These are phyloP conservation scores for Drosophila paramelanica DNA, from an alignment of 2,888 invertebrate species.

Conservation along the genomic window DNA sequence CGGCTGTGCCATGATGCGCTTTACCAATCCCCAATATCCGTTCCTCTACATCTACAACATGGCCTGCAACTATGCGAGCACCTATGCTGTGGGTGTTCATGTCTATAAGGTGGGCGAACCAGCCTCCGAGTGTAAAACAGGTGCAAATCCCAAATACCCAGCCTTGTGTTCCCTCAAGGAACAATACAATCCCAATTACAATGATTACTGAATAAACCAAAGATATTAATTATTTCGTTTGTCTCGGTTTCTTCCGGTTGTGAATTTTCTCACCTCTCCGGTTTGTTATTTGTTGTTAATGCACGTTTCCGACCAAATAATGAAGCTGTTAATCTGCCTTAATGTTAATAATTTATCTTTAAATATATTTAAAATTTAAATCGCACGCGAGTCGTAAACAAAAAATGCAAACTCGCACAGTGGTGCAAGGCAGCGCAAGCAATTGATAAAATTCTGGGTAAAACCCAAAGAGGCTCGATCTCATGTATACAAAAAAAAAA, in stretches of 20 bases:
- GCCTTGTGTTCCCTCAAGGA: conserved; percentile 82
- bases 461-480: conserved; percentile 23
- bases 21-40: conserved; percentile 77
- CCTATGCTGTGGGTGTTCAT: conserved; percentile 81
- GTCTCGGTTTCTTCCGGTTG: conserved; percentile 35
- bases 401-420: conserved; percentile 30
- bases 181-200: conserved; percentile 83
- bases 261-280: conserved; percentile 9
- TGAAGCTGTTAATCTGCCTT: conserved; percentile 22
- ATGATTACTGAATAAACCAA: conserved; percentile 59
- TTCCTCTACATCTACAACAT: conserved; percentile 81
- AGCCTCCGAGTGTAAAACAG: conserved; percentile 80
- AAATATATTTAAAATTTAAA: conserved; percentile 2
- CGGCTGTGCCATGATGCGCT: conserved; percentile 83
- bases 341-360: conserved; percentile 35
- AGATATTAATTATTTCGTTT: conserved; percentile 29
- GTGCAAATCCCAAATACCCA: conserved; percentile 77
- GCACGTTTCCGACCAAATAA: conserved; percentile 30
- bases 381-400: conserved; percentile 10
- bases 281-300: conserved; percentile 14
- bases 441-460: conserved; percentile 2
- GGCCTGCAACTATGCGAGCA: conserved; percentile 84
- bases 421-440: conserved; percentile 13
- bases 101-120: conserved; percentile 82
- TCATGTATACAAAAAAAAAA: background rate